These are phyloP conservation scores for Auanema freiburgensis DNA, from an alignment of 2,888 invertebrate genomes.

Conservation along the genomic window DNA sequence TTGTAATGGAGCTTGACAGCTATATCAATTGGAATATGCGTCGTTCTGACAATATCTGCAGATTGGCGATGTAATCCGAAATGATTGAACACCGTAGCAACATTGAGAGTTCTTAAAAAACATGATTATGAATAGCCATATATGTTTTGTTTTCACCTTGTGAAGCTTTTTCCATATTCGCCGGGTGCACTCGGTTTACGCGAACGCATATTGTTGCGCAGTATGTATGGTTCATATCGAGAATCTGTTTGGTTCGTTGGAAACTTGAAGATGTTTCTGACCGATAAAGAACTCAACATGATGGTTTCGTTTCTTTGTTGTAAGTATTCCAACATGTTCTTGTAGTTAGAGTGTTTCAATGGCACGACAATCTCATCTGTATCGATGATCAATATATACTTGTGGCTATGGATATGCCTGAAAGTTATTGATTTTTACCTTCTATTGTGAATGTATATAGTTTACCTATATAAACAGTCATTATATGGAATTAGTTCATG, in stretches of 20 bases:
- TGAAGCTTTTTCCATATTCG: conserved; percentile 76
- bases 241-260: conserved; percentile 24
- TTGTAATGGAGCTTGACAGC: conserved; percentile 92
- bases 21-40: conserved; percentile 75
- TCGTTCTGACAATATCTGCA: conserved; percentile 40
- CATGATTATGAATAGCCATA: not conserved
- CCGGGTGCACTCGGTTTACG: conserved; percentile 72
- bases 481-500: conserved; percentile 94
- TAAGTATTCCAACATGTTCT: conserved; percentile 77
- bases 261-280: conserved; percentile 87
- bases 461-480: conserved; percentile 88
- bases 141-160: conserved; percentile 62
- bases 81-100: conserved; percentile 78
- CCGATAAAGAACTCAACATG: conserved; percentile 65
- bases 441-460: not conserved
- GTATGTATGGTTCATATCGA: conserved; percentile 28
- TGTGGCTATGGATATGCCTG: conserved; percentile 82
- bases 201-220: conserved; percentile 68
- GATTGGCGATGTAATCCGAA: conserved; percentile 74
- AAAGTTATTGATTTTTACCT: not conserved
- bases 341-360: conserved; percentile 75
- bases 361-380: conserved; percentile 95
- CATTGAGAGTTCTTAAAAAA: conserved; percentile 67
- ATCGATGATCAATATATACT: conserved; percentile 78
- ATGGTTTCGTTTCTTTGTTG: conserved; percentile 64